A percentile compares a stretch with the other conserved stretches of the same genome.
These are phyloP conservation scores for Loriculus beryllinus DNA, from an alignment of 2,797 vertebrate genomes.

Conservation along the genomic window DNA sequence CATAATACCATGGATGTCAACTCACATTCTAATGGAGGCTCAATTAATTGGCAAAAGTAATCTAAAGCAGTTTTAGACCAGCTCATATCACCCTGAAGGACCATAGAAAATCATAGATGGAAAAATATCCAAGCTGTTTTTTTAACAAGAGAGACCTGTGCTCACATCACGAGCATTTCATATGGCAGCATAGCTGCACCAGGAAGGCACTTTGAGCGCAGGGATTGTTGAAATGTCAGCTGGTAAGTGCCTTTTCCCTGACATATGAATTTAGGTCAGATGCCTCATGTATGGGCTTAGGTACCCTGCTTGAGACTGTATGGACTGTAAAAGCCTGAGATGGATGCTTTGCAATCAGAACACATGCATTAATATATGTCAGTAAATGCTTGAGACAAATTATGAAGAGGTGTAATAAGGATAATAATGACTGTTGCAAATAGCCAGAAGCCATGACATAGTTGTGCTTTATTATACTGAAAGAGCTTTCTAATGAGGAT, in stretches of 20 bases:
- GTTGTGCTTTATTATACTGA: background rate
- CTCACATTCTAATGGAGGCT: background rate
- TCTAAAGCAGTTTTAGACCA: background rate
- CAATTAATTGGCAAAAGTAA: background rate
- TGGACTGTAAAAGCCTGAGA: background rate
- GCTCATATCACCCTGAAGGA: background rate
- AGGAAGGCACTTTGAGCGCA: background rate
- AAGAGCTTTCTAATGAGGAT: conserved; percentile 37
- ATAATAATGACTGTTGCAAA: conserved; percentile 16
- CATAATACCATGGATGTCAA: background rate
- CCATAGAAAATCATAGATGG: background rate
- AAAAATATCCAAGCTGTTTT: background rate
- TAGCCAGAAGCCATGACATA: conserved; percentile 8
- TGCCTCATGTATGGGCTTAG: background rate
- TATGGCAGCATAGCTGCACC: background rate
- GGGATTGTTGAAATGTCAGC: background rate
- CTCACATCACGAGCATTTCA: background rate
- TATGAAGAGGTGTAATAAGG: background rate
- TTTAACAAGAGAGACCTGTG: background rate
- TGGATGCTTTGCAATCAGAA: background rate
- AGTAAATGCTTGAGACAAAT: conserved; percentile 10
- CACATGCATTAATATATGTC: background rate
- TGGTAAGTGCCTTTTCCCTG: background rate
- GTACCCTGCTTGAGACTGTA: background rate
- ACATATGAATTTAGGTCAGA: background rate